A percentile compares a stretch with the other conserved stretches of the same genome.
phyloP scores from a whole-genome alignment of 2,113 vertebrate species.

The Paracanthobrama guichenoti region DNA sequence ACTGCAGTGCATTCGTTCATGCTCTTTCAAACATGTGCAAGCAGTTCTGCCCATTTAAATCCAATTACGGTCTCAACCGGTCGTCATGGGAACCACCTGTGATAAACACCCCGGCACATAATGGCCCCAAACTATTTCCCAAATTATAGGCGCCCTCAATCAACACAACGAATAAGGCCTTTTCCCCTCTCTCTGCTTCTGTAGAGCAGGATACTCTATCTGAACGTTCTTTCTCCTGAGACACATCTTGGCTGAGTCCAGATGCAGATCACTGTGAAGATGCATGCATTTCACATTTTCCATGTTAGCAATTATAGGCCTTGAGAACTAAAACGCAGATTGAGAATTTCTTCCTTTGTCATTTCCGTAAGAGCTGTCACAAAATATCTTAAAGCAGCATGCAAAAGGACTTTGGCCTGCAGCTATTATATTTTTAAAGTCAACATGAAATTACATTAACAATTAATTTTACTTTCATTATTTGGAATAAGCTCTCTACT shows the following conservation, averaged over 20 bases:
- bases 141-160: slow-evolving; percentile 65
- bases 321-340: neutral
- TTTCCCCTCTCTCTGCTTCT: slow-evolving; percentile 21
- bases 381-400: neutral
- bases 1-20: slow-evolving; percentile 42
- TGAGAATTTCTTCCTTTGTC: neutral
- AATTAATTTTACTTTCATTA: neutral
- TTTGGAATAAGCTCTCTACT: neutral
- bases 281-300: neutral
- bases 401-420: neutral
- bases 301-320: slow-evolving; percentile 20
- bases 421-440: neutral
- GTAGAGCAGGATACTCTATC: slow-evolving; percentile 30
- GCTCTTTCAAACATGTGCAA: slow-evolving; percentile 62
- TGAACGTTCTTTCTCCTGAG: slow-evolving; percentile 8
- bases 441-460: neutral
- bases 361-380: neutral
- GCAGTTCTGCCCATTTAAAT: slow-evolving; percentile 64
- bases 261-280: neutral
- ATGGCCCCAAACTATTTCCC: slow-evolving; percentile 59
- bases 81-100: slow-evolving; percentile 67
- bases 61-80: slow-evolving; percentile 62
- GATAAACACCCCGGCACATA: slow-evolving; percentile 62
- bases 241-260: neutral
- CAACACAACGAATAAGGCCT: slow-evolving; percentile 55